Evolutionary conservation across 2,797 vertebrate species (phyloP), one percentile per base, ranked within the genome.

Genomic region (Novumbra hubbsi): DNA sequence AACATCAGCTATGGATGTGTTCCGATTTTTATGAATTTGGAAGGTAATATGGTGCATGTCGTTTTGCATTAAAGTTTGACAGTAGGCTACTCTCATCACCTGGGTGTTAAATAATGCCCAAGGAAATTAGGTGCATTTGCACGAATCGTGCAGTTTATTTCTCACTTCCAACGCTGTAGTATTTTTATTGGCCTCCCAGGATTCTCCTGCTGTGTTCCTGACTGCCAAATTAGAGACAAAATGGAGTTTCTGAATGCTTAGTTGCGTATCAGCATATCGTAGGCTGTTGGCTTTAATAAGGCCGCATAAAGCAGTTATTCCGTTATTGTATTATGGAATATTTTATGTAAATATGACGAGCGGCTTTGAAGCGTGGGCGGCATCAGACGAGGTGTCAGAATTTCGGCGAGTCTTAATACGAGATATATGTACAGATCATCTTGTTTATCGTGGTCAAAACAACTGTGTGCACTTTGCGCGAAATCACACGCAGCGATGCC

Each of bases 151-250:
- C 32, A 55, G 50, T 49, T 62, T 15, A 52, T 49, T 57, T 68
- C 49, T 60, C 49, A 55, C 55, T 50, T 66, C 24, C 55, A 45
- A 45, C 9, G 2, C 55, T 60, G 24, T 24, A 28, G 30, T 49
- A 41, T 69, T 68, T 68, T 32, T 38, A 73, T 71, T 62, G 32
- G 66, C 38, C 66, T 38, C 70, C 45, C 71, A 45, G 28, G 74
- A 73, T 78, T 45, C 12, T 45, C 76, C 41, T 75, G 76, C 73
- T 70, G 57, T 82, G 75, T 83, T 72, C 72, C 76, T 15, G 77
- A 70, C 77, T 80, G 82, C 78, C 79, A 81, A 84, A 77, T n/a
- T 32, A 78, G 80, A 87, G 81, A 86, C 80, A 84, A 77, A 88
- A 86, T 86, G 84, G 80, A 81, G 80, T 79, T 84, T 76, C 21